Percentiles rank a stretch among this genome's conserved stretches.
phyloP scores from a whole-genome alignment of 2,113 vertebrate species.

The Microtus ochrogaster region DNA sequence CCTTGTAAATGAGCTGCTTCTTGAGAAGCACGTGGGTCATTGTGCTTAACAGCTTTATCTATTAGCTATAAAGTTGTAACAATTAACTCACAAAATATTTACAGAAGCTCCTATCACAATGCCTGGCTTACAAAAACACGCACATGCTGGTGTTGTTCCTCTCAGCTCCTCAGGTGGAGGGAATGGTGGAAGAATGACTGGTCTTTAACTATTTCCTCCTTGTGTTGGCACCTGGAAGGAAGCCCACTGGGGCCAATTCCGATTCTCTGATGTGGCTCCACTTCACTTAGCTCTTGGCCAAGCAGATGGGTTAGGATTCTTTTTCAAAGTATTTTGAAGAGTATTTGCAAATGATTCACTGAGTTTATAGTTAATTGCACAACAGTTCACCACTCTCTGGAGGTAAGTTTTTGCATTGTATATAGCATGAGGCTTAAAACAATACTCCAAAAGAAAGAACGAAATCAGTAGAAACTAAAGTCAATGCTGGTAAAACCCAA shows the following conservation, averaged over 20 bases:
- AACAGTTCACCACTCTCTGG: neutral
- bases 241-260: neutral
- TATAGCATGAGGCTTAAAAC: neutral
- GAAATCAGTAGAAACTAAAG: neutral
- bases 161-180: neutral
- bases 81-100: slow-evolving; percentile 56
- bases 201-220: neutral
- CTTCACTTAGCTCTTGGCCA: neutral
- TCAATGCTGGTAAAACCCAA: neutral
- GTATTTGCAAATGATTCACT: slow-evolving; percentile 21
- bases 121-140: neutral
- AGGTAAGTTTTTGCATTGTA: neutral
- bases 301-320: neutral
- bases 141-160: neutral
- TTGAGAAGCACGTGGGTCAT: slow-evolving; percentile 1
- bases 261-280: neutral
- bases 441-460: neutral
- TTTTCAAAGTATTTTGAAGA: slow-evolving; percentile 26
- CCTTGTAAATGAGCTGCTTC: neutral
- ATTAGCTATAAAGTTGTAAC: slow-evolving; percentile 29
- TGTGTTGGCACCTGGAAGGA: neutral
- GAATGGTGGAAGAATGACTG: neutral
- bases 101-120: neutral
- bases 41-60: slow-evolving; percentile 49
- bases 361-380: slow-evolving; percentile 46